Evolutionary conservation across 2,113 vertebrate genomes (phyloP), one percentile per base, ranked within the genome.

Genomic region (Gulo gulo): DNA sequence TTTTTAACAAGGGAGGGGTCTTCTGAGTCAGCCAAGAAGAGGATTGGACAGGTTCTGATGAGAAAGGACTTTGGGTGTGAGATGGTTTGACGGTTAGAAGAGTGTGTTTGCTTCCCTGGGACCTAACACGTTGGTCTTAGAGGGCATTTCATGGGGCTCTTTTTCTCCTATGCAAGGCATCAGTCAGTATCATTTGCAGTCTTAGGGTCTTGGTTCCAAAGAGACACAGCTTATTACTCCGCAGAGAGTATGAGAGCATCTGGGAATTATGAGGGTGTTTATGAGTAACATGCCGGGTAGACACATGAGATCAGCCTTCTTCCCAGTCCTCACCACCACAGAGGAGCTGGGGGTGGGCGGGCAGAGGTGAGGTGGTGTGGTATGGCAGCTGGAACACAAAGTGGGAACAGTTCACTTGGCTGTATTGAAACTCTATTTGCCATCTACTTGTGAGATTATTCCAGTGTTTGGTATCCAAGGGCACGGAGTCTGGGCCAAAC

Each of bases 261-360:
- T 96, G 96, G 97, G 96, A 98, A 95, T 97, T 91, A 88, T 73
- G 95, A 98, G 91, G 55, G 24, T 76, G 55, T 96, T 95, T 71
- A 73, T 98, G 97, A 98, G 94, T 98, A 98, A 98, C 88, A 57
- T 39, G 52, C 71, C 18, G 82, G 59, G 92, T 86, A 94, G 92
- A 98, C 95, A 36, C 92, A 98, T 98, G 98, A 97, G 92, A 69
- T 98, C 97, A 97, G 92, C 76, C 23, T 59, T 95, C 91, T 96
- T 93, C 92, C 90, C 31, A 6, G 42, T 15, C 39, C 1, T 94
- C 21, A 16, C 57, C 88, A 88, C 95, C 36, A 36, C 76, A 2
- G 61, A 82, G 74, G 69, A 96, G n/a, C 76, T n/a, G 55, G 45
- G 80, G 94, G 74, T 45, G 94, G 97, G 47, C 0, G 16, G 65